Evolutionary conservation across 1,140 invertebrate genomes (phyloP).

Genomic region (Drosophila kanapiae): DNA sequence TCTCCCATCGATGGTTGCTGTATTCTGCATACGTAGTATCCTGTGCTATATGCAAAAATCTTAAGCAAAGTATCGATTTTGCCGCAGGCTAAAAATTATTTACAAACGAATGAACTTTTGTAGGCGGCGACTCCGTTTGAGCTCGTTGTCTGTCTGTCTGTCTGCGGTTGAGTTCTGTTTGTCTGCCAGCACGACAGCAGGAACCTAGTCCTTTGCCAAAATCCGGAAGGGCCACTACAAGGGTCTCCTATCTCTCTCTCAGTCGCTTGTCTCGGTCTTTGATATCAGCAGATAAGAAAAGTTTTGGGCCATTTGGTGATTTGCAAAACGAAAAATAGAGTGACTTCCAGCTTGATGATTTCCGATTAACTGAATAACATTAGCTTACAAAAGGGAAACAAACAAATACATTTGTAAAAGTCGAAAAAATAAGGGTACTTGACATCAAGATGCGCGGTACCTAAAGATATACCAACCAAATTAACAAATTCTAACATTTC

Average conservation of each 20-base stretch:
- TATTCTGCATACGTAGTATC: constrained; percentile 25
- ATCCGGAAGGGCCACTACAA: constrained; percentile 48
- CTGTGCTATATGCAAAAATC: constrained; percentile 69
- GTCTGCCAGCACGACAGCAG: constrained; percentile 51
- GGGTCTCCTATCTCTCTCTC: constrained; percentile 5
- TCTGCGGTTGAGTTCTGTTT: constrained; percentile 68
- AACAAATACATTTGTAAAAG: background rate
- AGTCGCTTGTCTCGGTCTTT: background rate
- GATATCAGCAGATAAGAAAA: constrained; percentile 22
- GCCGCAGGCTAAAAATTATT: constrained; percentile 76
- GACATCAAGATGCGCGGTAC: no score
- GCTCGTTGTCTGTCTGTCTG: constrained; percentile 38
- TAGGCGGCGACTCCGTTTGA: constrained; percentile 38
- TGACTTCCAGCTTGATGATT: background rate
- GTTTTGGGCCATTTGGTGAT: constrained; percentile 35
- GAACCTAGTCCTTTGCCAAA: constrained; percentile 43
- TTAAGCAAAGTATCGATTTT: constrained; percentile 80
- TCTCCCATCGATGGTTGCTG: background rate
- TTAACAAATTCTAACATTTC: no score
- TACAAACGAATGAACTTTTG: constrained; percentile 78
- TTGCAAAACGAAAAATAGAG: constrained; percentile 23
- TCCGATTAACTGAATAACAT: constrained; percentile 5
- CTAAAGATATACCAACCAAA: no score
- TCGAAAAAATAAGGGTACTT: background rate
- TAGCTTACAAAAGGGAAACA: constrained; percentile 1